These are phyloP conservation scores for Xiphydria camelus DNA, from an alignment of 2,888 invertebrate genomes.

Conservation along the genomic window DNA sequence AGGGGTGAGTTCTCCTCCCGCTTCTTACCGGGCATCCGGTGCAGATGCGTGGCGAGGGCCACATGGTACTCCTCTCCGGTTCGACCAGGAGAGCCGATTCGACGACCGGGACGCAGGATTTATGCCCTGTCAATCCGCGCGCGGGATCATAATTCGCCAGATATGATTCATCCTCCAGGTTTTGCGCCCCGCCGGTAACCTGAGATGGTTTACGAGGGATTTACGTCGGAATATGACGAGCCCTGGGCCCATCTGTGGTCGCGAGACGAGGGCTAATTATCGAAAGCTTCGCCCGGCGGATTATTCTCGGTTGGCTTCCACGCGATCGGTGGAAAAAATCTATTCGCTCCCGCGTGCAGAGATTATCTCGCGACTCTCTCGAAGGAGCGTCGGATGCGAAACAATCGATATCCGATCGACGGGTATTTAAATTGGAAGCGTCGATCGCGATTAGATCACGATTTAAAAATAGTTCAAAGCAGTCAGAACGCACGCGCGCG, in stretches of 20 bases:
- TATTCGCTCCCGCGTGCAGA: too few relatives aligned
- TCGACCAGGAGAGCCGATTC: not conserved
- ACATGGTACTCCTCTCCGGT: constrained; percentile 16
- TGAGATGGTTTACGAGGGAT: constrained; percentile 42
- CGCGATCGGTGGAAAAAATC: too few relatives aligned
- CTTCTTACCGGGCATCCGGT: constrained; percentile 5
- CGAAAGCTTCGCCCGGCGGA: too few relatives aligned
- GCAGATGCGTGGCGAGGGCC: not conserved
- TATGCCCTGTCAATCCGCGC: constrained; percentile 30
- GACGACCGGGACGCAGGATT: constrained; percentile 13
- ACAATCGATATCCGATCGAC: too few relatives aligned
- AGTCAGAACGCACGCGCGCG: too few relatives aligned
- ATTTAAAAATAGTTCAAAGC: too few relatives aligned
- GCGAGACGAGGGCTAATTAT: constrained; percentile 32
- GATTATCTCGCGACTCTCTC: too few relatives aligned
- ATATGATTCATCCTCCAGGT: constrained; percentile 32
- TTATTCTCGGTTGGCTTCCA: too few relatives aligned
- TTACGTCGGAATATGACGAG: constrained; percentile 38
- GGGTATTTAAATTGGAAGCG: too few relatives aligned
- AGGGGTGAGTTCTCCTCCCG: constrained; percentile 13
- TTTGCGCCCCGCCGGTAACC: constrained; percentile 30
- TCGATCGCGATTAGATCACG: too few relatives aligned
- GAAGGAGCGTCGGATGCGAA: too few relatives aligned
- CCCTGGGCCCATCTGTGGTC: constrained; percentile 30
- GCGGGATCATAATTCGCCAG: constrained; percentile 28